Conservation (phyloP, 2,888 invertebrate species). For the Prosapia bicincta region DNA sequence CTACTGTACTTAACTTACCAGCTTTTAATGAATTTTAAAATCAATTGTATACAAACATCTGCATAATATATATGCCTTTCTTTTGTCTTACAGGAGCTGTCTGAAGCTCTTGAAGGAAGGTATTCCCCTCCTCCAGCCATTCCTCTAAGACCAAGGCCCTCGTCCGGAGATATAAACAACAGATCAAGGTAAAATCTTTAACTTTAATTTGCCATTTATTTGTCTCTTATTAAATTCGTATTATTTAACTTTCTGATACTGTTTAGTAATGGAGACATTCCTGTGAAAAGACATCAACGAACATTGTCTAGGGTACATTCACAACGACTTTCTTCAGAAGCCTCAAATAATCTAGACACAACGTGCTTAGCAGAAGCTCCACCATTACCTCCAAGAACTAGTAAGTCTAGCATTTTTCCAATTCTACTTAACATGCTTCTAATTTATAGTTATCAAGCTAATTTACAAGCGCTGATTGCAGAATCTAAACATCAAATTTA, state of each 20-base stretch:
- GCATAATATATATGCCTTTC: too few relatives aligned
- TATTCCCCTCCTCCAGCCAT: slow-evolving; percentile 54
- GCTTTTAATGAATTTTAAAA: too few relatives aligned
- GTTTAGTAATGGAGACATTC: slow-evolving; percentile 10
- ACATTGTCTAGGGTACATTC: slow-evolving; percentile 54
- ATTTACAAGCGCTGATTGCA: too few relatives aligned
- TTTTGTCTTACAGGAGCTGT: slow-evolving; percentile 44
- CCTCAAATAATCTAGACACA: slow-evolving; percentile 51
- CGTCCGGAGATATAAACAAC: not conserved
- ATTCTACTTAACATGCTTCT: too few relatives aligned
- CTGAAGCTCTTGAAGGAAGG: slow-evolving; percentile 22
- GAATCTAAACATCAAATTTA: too few relatives aligned
- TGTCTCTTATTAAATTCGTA: not conserved
- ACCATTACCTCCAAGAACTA: slow-evolving; percentile 76
- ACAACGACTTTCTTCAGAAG: slow-evolving; percentile 43
- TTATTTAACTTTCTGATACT: not conserved
- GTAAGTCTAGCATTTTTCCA: slow-evolving; percentile 51
- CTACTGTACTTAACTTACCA: too few relatives aligned
- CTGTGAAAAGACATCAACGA: slow-evolving; percentile 44
- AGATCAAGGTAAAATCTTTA: not conserved
- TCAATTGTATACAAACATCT: too few relatives aligned
- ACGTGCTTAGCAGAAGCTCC: slow-evolving; percentile 62
- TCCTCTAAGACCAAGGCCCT: slow-evolving; percentile 56
- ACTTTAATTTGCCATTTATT: not conserved
- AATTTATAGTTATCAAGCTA: too few relatives aligned